Percentiles rank a stretch among this genome's conserved stretches.
Evolutionary conservation across 2,888 invertebrate species (phyloP).

Genomic region (Oithona nana): DNA sequence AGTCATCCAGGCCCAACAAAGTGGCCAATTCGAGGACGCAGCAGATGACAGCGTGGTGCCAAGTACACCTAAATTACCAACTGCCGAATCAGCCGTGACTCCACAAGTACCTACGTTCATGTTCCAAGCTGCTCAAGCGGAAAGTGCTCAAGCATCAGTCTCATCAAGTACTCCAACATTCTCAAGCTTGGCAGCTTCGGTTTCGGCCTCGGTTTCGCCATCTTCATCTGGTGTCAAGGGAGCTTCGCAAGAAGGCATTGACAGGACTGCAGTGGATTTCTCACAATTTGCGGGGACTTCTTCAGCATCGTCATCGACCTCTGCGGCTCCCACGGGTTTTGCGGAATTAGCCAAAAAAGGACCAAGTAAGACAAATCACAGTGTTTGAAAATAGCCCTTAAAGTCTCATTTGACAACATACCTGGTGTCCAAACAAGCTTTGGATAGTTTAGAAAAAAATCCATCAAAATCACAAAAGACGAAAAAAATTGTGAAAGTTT

Average conservation of each 20-base stretch:
- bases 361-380: no score
- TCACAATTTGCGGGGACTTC: constrained; percentile 7
- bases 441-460: no score
- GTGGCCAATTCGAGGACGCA: constrained; percentile 34
- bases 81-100: constrained; percentile 58
- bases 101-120: background rate
- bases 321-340: background rate
- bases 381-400: no score
- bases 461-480: no score
- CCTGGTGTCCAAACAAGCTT: no score
- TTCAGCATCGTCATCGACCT: background rate
- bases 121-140: background rate
- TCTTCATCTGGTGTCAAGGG: background rate
- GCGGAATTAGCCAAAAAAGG: background rate
- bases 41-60: constrained; percentile 66
- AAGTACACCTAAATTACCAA: constrained; percentile 66
- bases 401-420: no score
- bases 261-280: constrained; percentile 1
- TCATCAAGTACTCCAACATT: background rate
- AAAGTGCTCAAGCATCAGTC: background rate
- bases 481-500: no score
- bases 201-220: background rate
- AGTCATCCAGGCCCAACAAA: background rate
- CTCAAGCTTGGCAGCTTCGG: background rate
- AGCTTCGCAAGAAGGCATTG: constrained; percentile 3